Evolutionary conservation across 1,140 invertebrate genomes (phyloP).

Genomic region (Ceratina calcarata): DNA sequence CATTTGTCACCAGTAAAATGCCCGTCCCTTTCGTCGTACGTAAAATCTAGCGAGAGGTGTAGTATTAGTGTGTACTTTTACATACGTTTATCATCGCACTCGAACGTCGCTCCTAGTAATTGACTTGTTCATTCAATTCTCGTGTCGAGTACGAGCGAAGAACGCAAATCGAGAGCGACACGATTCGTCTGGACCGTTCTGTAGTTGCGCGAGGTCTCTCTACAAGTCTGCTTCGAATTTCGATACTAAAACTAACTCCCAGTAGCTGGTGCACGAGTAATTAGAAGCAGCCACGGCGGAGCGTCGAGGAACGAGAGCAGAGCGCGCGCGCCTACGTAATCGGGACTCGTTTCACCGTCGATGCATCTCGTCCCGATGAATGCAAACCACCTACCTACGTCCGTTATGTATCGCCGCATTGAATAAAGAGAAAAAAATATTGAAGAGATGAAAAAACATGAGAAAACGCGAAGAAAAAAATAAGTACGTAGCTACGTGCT

Average conservation of each 20-base stretch:
- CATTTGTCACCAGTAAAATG: background rate
- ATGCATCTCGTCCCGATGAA: slow-evolving; percentile 18
- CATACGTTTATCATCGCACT: background rate
- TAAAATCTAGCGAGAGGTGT: background rate
- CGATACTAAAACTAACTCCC: slow-evolving; percentile 23
- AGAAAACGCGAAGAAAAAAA: background rate
- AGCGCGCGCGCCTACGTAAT: slow-evolving; percentile 14
- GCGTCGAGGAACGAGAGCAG: background rate
- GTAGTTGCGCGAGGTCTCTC: too few relatives aligned
- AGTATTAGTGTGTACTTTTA: background rate
- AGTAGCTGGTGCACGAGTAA: slow-evolving; percentile 11
- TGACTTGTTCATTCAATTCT: background rate
- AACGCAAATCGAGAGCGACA: background rate
- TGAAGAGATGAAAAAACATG: background rate
- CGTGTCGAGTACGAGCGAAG: background rate
- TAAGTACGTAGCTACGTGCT: too few relatives aligned
- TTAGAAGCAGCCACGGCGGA: slow-evolving; percentile 14
- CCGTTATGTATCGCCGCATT: background rate
- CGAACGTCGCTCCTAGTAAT: background rate
- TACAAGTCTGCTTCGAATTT: slow-evolving; percentile 13
- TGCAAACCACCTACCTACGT: background rate
- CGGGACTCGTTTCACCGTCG: slow-evolving; percentile 21
- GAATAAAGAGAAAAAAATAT: background rate
- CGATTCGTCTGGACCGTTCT: background rate
- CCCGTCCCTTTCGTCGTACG: background rate